Percentiles rank a stretch among this genome's conserved stretches.
Conservation (phyloP, 2,797 vertebrate genomes). For the Sebastes oblongus region DNA sequence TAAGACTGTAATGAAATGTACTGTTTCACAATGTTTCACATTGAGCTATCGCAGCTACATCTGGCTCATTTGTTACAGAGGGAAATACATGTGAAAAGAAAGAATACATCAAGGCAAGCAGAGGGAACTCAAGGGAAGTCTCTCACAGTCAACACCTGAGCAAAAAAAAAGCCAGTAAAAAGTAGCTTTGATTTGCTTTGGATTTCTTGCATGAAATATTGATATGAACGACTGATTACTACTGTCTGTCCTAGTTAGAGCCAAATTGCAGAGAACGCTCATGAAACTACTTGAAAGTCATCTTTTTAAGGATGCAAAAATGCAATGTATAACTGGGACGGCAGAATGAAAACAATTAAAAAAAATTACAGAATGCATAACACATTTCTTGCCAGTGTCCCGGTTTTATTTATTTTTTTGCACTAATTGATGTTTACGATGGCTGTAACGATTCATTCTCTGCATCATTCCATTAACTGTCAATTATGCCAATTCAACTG, state of each 20-base stretch:
- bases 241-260: not conserved
- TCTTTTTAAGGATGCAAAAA: conserved; percentile 18
- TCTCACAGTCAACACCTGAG: conserved; percentile 20
- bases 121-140: not conserved
- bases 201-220: conserved; percentile 1
- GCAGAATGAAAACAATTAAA: conserved; percentile 25
- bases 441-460: conserved; percentile 3
- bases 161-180: not conserved
- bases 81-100: not conserved
- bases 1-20: not conserved
- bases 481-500: conserved; percentile 22
- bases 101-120: not conserved
- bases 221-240: not conserved
- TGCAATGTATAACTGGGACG: conserved; percentile 1
- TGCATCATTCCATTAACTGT: conserved; percentile 2
- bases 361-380: conserved; percentile 31
- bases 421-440: conserved; percentile 41
- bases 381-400: conserved; percentile 27
- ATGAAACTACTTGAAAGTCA: conserved; percentile 5
- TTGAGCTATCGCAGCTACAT: not conserved
- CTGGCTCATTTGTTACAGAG: not conserved
- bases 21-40: not conserved
- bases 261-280: not conserved
- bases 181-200: not conserved
- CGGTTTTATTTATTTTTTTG: conserved; percentile 22